A percentile compares a stretch with the other conserved stretches of the same genome.
Evolutionary conservation across 2,113 vertebrate genomes (phyloP).

Genomic region (Pelmatolapia mariae): DNA sequence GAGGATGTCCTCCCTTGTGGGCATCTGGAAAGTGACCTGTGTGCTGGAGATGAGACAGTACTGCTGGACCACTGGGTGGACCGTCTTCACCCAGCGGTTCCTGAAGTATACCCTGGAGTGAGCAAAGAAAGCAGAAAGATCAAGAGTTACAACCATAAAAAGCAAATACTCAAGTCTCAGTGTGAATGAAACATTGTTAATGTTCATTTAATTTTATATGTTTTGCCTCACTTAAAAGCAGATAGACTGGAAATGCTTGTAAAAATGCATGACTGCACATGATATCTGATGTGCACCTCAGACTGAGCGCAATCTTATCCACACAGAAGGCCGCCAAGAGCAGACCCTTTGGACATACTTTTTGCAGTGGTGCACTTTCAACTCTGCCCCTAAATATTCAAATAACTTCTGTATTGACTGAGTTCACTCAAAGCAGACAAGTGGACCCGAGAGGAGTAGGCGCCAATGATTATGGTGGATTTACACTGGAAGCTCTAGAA

Average conservation of each 20-base stretch:
- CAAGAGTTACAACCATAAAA: neutral
- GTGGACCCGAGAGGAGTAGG: neutral
- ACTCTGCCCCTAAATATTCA: neutral
- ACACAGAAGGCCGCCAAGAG: neutral
- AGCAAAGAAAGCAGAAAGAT: neutral
- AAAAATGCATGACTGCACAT: neutral
- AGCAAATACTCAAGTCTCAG: neutral
- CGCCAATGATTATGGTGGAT: neutral
- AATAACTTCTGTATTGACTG: neutral
- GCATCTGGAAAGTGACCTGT: conserved; percentile 97
- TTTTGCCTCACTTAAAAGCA: neutral
- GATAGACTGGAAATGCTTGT: neutral
- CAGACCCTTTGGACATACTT: neutral
- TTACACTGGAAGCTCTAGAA: neutral
- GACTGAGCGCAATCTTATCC: neutral
- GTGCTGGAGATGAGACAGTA: conserved; percentile 98
- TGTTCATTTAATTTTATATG: neutral
- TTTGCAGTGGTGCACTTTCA: neutral
- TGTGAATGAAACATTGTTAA: neutral
- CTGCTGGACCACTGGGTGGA: conserved; percentile 96
- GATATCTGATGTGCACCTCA: neutral
- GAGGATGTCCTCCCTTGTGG: conserved; percentile 92
- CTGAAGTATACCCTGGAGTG: conserved; percentile 93
- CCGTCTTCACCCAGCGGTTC: conserved; percentile 99
- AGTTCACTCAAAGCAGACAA: neutral